Conservation (phyloP, 2,113 vertebrate species). For the Forbesichthys papilliferus region DNA sequence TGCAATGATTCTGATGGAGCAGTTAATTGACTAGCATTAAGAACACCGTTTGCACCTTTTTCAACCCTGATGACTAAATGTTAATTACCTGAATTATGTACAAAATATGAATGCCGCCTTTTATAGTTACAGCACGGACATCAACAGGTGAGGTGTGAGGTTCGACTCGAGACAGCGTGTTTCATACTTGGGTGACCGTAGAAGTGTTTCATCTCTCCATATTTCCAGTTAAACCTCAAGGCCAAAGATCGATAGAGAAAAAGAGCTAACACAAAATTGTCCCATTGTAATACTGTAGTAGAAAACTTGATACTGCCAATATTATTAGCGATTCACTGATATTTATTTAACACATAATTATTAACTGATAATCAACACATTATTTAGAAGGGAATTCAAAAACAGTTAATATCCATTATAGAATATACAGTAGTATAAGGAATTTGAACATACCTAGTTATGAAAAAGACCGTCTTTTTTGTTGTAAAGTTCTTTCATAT, state of each 20-base stretch:
- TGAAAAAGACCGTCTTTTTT: neutral
- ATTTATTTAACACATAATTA: neutral
- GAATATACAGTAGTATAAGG: too few species aligned
- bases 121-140: neutral
- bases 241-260: neutral
- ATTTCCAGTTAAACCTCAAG: conserved; percentile 17
- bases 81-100: conserved; percentile 1
- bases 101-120: conserved; percentile 25
- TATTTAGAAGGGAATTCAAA: too few species aligned
- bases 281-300: neutral
- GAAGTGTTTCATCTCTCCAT: conserved; percentile 4
- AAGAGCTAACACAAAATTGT: neutral
- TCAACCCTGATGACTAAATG: neutral
- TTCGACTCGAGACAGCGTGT: conserved; percentile 6
- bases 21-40: neutral
- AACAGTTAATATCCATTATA: neutral
- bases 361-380: too few species aligned
- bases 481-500: conserved; percentile 15
- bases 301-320: neutral
- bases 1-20: neutral
- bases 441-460: conserved; percentile 37
- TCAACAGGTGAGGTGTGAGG: conserved; percentile 5
- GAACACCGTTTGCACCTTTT: neutral
- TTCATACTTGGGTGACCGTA: neutral
- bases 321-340: neutral